Percentiles rank a stretch among this genome's conserved stretches.
phyloP scores from a whole-genome alignment of 2,113 vertebrate genomes.

The Upupa epops region DNA sequence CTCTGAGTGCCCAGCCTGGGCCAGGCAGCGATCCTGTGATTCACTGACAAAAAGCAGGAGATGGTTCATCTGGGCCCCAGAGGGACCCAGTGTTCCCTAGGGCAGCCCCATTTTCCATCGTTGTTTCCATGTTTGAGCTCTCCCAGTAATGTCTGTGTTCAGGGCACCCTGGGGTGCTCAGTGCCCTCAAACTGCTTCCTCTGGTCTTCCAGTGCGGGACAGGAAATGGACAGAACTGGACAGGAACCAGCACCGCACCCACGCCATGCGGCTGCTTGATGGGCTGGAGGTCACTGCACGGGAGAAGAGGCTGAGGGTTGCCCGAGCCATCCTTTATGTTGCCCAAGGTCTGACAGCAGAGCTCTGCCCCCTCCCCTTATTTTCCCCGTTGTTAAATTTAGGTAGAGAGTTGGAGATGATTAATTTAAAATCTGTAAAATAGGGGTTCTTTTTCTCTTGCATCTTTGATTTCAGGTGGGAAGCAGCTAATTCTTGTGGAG shows the following conservation, averaged over 20 bases:
- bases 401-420: background rate
- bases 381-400: background rate
- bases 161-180: no score
- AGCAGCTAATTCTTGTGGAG: background rate
- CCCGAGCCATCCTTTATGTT: conserved; percentile 93
- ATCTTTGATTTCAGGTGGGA: background rate
- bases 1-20: no score
- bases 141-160: accelerated
- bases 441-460: background rate
- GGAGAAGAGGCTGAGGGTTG: conserved; percentile 89
- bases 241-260: conserved; percentile 85
- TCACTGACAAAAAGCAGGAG: background rate
- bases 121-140: background rate
- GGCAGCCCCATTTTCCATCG: background rate
- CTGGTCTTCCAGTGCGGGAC: conserved; percentile 80
- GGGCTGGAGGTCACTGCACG: conserved; percentile 91
- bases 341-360: conserved; percentile 81
- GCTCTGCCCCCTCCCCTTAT: background rate
- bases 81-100: background rate
- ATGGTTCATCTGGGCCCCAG: accelerated
- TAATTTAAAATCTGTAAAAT: background rate
- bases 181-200: background rate
- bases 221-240: conserved; percentile 90
- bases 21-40: no score
- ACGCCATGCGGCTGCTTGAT: conserved; percentile 93